phyloP scores from a whole-genome alignment of 2,888 invertebrate species.

The Papilio protenor region DNA sequence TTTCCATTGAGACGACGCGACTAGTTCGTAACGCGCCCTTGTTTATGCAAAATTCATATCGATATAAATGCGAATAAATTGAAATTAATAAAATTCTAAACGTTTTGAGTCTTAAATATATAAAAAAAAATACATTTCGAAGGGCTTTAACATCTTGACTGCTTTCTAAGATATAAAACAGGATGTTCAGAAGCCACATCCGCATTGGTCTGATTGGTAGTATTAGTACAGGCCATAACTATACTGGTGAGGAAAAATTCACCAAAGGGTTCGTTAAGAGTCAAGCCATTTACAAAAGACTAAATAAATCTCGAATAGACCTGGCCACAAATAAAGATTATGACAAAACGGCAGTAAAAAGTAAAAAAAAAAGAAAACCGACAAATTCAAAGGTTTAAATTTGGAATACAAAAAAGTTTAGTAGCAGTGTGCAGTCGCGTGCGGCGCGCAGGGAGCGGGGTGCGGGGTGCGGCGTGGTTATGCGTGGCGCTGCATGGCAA shows the following conservation, averaged over 20 bases:
- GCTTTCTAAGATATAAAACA: background rate
- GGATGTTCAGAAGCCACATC: background rate
- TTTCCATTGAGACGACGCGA: constrained; percentile 64
- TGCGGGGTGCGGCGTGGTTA: background rate
- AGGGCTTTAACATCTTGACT: background rate
- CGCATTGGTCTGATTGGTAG: background rate
- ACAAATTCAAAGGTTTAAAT: constrained; percentile 24
- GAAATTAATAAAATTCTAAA: constrained; percentile 13
- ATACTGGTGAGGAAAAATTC: background rate
- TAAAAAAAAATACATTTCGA: background rate
- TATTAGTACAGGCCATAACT: background rate
- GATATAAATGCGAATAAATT: constrained; percentile 26
- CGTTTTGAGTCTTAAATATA: background rate
- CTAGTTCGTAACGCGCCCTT: constrained; percentile 68
- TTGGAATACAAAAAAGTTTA: constrained; percentile 51
- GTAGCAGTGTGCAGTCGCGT: constrained; percentile 71
- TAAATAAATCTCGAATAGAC: background rate
- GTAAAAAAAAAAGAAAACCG: background rate
- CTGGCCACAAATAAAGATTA: background rate
- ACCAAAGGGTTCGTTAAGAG: background rate
- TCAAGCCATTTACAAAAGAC: background rate
- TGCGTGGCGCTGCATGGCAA: constrained; percentile 65
- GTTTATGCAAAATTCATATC: constrained; percentile 74
- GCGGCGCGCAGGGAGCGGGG: constrained; percentile 45
- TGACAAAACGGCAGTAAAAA: background rate